Conservation (phyloP, 2,797 vertebrate species). For the Intellagama lesueurii region DNA sequence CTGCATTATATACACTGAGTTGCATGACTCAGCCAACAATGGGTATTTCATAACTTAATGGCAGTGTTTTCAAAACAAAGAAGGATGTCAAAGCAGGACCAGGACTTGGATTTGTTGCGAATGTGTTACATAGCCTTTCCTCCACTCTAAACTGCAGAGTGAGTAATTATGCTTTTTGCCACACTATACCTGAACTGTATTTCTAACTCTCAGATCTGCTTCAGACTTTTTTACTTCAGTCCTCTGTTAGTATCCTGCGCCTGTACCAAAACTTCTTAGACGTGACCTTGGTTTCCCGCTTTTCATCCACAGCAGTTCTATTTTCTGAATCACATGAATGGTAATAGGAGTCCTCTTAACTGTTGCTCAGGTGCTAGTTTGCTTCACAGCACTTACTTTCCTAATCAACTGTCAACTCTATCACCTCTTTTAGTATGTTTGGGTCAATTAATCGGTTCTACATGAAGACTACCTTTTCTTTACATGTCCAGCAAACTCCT, state of each 20-base stretch:
- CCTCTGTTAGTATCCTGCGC: not conserved
- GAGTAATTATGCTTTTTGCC: not conserved
- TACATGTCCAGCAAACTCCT: not conserved
- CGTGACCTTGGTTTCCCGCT: not conserved
- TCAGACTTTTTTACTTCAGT: not conserved
- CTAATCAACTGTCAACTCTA: not conserved
- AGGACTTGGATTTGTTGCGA: not conserved
- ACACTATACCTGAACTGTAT: not conserved
- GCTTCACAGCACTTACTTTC: not conserved
- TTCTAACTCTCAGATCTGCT: not conserved
- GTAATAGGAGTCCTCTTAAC: not conserved
- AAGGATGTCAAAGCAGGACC: not conserved
- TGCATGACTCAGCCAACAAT: no score
- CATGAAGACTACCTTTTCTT: no score
- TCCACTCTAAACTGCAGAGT: no score
- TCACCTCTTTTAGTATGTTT: not conserved
- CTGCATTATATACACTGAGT: no score
- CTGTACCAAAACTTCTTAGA: not conserved
- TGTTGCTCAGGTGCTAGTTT: not conserved
- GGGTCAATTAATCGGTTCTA: not conserved
- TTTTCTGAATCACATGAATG: not conserved
- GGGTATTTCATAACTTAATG: not conserved
- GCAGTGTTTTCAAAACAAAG: not conserved
- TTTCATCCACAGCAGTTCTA: not conserved
- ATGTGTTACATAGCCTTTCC: no score